Evolutionary conservation across 2,888 invertebrate genomes (phyloP), one percentile per base, ranked within the genome.

Genomic region (Dicranocentrus wangi): DNA sequence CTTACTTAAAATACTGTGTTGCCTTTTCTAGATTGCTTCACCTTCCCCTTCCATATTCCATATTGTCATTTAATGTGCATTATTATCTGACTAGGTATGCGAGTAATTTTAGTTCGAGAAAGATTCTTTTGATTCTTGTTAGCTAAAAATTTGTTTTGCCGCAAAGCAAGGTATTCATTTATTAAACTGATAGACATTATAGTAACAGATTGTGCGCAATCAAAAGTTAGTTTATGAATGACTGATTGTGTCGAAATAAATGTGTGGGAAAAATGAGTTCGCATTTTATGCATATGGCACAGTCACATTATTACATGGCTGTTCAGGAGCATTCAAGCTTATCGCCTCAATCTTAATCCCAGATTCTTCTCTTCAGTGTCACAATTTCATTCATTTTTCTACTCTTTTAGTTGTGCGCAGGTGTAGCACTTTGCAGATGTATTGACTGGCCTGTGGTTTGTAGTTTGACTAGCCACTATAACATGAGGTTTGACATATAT

Each of bases 331-430:
- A 70, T 53, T 77, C 69, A 70, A n/a, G 51, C 63, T 69, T 76
- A 76, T 76, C 76, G 23, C 60, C 8, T 25, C 43, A 65, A 75
- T 76, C 47, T 19, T 47, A 66, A 75, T 66, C 66, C 75, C 68
- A 68, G 65, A 66, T 42, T 61, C 58, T 75, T 75, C n/a, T 43
- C 75, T 55, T 75, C 65, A 73, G 66, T 75, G 75, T 69, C 76
- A 68, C 69, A 68, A 68, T 69, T 60, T 66, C 25, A 47, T 43
- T 21, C 42, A 53, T 39, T 39, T 39, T 39, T 39, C 13, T 39
- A 5, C 39, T 39, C 39, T 39, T 13, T 39, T 39, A 39, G 13
- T n/a, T 39, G 13, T 39, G 39, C 39, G 39, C 5, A 39, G 7
- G 39, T 39, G 39, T 39, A 39, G 39, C n/a, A n/a, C n/a, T n/a